A percentile compares a stretch with the other conserved stretches of the same genome.
Evolutionary conservation across 2,888 invertebrate genomes (phyloP).

Genomic region (Teleogryllus oceanicus): DNA sequence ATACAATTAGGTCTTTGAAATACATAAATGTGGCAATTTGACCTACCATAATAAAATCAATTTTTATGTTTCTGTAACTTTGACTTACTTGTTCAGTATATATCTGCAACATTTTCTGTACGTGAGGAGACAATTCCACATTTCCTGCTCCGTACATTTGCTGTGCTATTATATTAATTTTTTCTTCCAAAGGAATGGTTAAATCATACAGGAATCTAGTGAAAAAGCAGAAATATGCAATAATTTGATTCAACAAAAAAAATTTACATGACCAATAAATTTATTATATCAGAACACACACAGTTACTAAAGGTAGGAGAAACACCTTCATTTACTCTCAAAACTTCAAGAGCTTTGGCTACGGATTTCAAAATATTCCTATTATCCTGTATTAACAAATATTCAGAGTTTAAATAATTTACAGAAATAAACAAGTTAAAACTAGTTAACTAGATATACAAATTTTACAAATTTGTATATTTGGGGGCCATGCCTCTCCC

Average conservation of each 20-base stretch:
- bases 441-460: no score
- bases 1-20: no score
- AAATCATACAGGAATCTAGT: conserved; percentile 71
- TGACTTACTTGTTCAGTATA: conserved; percentile 67
- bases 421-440: no score
- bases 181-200: conserved; percentile 70
- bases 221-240: conserved; percentile 38
- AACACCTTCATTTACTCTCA: no score
- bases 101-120: conserved; percentile 63
- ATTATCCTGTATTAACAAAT: no score
- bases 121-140: conserved; percentile 71
- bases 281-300: background rate
- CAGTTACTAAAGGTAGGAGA: no score
- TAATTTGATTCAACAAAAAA: background rate
- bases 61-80: no score
- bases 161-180: conserved; percentile 81
- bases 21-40: no score
- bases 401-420: no score
- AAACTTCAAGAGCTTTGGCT: background rate
- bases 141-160: conserved; percentile 96
- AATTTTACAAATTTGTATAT: no score
- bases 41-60: no score
- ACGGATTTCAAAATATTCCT: background rate
- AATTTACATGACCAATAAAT: conserved; percentile 19
- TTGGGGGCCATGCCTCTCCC: no score